Evolutionary conservation across 1,140 invertebrate species (phyloP), one percentile per base, ranked within the genome.

Genomic region (Drosophila pseudoananassae): DNA sequence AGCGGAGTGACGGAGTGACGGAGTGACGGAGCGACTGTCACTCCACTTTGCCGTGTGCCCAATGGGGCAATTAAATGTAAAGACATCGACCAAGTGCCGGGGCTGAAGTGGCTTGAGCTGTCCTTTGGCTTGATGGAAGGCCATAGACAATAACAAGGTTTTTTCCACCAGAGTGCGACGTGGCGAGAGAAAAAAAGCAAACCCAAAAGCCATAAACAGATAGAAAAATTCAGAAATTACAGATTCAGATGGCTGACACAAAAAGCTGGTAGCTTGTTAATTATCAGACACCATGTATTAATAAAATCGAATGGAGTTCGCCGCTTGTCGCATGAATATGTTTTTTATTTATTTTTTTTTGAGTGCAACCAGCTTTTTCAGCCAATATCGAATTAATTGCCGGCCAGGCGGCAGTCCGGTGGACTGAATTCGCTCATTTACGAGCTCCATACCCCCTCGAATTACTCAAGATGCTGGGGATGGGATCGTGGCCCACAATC

Each of bases 61-160:
- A 75, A 75, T 75, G 72, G 52, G 64, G 71, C 72, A 66, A 75
- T 75, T 75, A 75, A 75, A 75, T 75, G 72, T 66, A 75, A 75
- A 75, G 72, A 75, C 72, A 58, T 66, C 49, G 70, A 23, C 60
- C 29, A 33, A 65, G 72, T 57, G 68, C 55, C 52, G 52, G 53
- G 66, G 68, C 58, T 47, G 46, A 23, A n/a, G 43, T 68, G 66
- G 52, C 74, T 74, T 29, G 38, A 31, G 57, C 29, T 73, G 45
- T 27, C 17, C 20, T 46, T 20, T 56, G 29, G 45, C 33, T 76
- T 76, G 76, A 76, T 76, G 73, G 60, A 72, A 68, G 73, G 25
- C 63, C 63, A 76, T 50, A 76, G 72, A 76, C 73, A 76, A 76
- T 60, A 76, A 69, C 73, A 76, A 76, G 73, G 73, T 76, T 76